Conservation (phyloP, 1,140 invertebrate genomes). For the Rhagoletis pomonella region DNA sequence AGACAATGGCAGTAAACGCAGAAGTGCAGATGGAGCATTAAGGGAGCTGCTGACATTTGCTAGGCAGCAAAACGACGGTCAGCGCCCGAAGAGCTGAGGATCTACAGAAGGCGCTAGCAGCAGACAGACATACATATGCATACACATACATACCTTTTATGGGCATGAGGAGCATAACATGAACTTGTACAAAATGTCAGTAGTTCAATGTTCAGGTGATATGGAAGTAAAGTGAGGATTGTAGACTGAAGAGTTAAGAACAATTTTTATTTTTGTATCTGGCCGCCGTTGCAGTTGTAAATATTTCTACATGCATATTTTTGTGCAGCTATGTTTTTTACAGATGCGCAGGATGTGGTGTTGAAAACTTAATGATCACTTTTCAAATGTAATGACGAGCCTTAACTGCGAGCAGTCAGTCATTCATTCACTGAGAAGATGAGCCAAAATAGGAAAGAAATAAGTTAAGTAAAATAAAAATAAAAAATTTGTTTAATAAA, state of each 20-base stretch:
- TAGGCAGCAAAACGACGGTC: background rate
- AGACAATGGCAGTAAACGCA: conserved; percentile 21
- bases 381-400: conserved; percentile 58
- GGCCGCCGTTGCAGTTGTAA: background rate
- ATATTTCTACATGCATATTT: background rate
- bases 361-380: conserved; percentile 59
- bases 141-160: background rate
- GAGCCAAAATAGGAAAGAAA: background rate
- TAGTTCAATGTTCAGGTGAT: conserved; percentile 43
- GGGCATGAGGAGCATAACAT: conserved; percentile 17
- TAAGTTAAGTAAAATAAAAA: background rate
- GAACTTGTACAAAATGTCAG: conserved; percentile 42
- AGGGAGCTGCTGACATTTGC: conserved; percentile 46
- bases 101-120: background rate
- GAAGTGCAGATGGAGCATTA: conserved; percentile 23
- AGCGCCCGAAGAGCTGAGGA: conserved; percentile 7
- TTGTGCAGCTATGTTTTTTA: background rate
- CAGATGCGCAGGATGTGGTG: conserved; percentile 57
- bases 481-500: background rate
- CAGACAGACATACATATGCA: background rate
- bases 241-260: background rate
- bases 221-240: conserved; percentile 8
- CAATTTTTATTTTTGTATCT: background rate
- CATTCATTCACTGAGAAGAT: conserved; percentile 10
- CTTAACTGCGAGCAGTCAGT: conserved; percentile 34